Base-by-base conservation (phyloP, 2,888 invertebrate genomes). In the Hirtodrosophila histrioides region DNA sequence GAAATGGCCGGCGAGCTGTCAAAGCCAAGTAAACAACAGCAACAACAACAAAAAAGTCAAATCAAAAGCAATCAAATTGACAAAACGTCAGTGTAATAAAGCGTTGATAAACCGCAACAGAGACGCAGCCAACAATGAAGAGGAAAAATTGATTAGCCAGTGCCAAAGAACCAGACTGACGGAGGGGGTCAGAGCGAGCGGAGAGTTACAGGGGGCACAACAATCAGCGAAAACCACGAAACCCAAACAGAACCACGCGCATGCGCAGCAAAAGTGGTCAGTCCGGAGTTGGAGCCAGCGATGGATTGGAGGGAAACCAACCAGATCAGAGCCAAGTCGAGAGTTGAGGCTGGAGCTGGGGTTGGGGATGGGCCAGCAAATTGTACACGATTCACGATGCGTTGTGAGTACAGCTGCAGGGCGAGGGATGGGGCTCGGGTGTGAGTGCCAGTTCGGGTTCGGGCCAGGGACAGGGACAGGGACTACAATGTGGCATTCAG, bases 41-140 rank as follows among this genome's bases (percentile, higher is more conserved):
- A 60, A 49, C 49, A 58, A 49, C 51, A 31, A 31, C 5, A 31
- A 31, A 63, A 73, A 57, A 74, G 60, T 70, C 73, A 86, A 89
- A 87, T 88, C 88, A 88, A 88, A 86, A 85, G 88, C 88, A 89
- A 88, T 89, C 89, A 89, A 88, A 89, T 89, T 89, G 89, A 89
- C 89, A 89, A 88, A 89, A 88, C 86, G 89, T 89, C 89, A 89
- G 78, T 78, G 81, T 86, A 89, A 89, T 89, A 86, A 89, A 88
- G 89, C 89, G 89, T 85, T 88, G 89, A 88, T 88, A 89, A 89
- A 86, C 86, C 83, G 76, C 88, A 87, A 51, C 49, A 71, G 48
- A 48, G 9, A n/a, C 24, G 36, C 35, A 50, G 50, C 43, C 51
- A 63, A 60, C 78, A 80, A 69, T 68, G 72, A 75, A 78, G 67